Evolutionary conservation across 1,140 invertebrate genomes (phyloP).

Genomic region (Aplysia californica): DNA sequence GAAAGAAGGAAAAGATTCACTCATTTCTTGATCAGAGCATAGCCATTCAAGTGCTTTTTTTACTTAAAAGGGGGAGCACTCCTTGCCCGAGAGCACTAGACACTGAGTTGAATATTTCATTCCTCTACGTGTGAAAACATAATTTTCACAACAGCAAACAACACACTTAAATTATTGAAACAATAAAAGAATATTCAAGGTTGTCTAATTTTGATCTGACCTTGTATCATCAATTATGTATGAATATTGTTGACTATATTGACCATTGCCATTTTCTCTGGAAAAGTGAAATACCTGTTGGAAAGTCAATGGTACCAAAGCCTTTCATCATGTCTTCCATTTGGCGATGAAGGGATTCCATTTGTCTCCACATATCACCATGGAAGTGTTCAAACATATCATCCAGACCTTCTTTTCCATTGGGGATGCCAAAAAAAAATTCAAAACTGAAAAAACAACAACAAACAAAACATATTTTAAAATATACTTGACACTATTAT

Average conservation of each 20-base stretch:
- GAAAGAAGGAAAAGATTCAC: too few species aligned
- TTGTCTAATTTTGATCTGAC: too few species aligned
- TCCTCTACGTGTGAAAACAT: not conserved
- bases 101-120: too few species aligned
- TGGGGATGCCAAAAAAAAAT: not conserved
- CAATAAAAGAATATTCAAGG: too few species aligned
- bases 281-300: not conserved
- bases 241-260: not conserved
- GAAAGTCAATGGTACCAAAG: slow-evolving; percentile 25
- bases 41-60: too few species aligned
- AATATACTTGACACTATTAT: too few species aligned
- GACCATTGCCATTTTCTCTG: too few species aligned
- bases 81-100: too few species aligned
- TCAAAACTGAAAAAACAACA: not conserved
- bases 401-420: not conserved
- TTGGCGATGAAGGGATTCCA: slow-evolving; percentile 12
- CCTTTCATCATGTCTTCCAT: slow-evolving; percentile 28
- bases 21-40: too few species aligned
- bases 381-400: slow-evolving; percentile 28
- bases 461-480: not conserved
- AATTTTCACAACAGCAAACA: not conserved
- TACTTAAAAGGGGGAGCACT: too few species aligned
- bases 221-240: not conserved
- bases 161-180: not conserved
- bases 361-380: slow-evolving; percentile 21